phyloP scores from a whole-genome alignment of 1,140 invertebrate genomes.

The Daktulosphaira vitifoliae region DNA sequence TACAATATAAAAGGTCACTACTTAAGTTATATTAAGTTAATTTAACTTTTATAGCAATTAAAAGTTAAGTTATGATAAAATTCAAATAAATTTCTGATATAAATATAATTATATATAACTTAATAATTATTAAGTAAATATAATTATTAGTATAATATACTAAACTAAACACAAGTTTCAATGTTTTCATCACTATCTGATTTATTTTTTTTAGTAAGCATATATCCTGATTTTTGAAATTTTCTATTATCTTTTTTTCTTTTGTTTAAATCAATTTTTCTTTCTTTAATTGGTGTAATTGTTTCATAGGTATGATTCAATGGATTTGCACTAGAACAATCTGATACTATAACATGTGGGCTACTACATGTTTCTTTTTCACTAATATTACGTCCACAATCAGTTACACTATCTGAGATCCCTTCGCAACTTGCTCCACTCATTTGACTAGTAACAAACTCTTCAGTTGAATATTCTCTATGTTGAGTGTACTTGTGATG shows the following conservation, averaged over 20 bases:
- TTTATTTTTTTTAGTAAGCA: constrained; percentile 13
- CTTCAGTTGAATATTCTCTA: constrained; percentile 31
- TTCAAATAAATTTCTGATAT: too few species aligned
- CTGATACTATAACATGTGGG: constrained; percentile 31
- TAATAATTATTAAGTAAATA: too few species aligned
- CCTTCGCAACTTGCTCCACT: constrained; percentile 34
- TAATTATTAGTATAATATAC: too few species aligned
- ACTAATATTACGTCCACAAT: constrained; percentile 38
- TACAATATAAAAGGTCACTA: too few species aligned
- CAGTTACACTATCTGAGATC: constrained; percentile 33
- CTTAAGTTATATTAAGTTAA: too few species aligned
- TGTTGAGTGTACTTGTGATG: constrained; percentile 21
- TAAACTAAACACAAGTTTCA: constrained; percentile 29
- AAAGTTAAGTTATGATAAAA: too few species aligned
- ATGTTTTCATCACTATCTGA: constrained; percentile 24
- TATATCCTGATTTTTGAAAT: constrained; percentile 16
- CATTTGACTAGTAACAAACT: constrained; percentile 35
- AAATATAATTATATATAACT: too few species aligned
- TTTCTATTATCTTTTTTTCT: constrained; percentile 16
- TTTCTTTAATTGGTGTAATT: constrained; percentile 21
- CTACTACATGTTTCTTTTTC: constrained; percentile 35
- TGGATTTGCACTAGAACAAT: constrained; percentile 30
- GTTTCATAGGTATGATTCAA: constrained; percentile 23
- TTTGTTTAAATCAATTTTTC: constrained; percentile 3
- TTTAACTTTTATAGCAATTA: too few species aligned